Evolutionary conservation across 2,888 invertebrate species (phyloP), one percentile per base, ranked within the genome.

Genomic region (Chrysotoxum bicinctum): DNA sequence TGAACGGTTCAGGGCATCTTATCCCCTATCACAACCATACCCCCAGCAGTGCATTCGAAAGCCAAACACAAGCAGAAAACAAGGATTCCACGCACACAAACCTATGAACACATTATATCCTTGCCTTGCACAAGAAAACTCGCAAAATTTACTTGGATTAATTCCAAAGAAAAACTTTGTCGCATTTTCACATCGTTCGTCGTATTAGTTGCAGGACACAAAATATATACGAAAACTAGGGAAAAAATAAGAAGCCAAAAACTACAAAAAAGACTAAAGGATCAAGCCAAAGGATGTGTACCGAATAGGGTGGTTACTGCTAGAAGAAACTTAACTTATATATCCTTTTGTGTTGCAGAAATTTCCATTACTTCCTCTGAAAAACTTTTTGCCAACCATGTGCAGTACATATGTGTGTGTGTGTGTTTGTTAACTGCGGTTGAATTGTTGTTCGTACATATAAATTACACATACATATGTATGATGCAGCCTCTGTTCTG

Each of bases 161-260:
- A 85, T 87, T 87, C 85, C 87, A 87, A 85, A 85, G 80, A 80
- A 87, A 87, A 87, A 85, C 85, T 87, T 87, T 87, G 87, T 85
- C 87, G 85, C 87, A 87, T 87, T 87, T 79, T 87, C 87, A 84
- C 87, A 84, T 87, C 87, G 84, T 84, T 83, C 79, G 83, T 82
- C 72, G 83, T 85, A 76, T 80, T 85, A 85, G 81, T 85, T 85
- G 85, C 81, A 85, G 76, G 68, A 85, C 81, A 60, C 35, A 70
- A 54, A 64, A 19, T 52, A 48, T 58, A 76, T 62, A 48, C 50
- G 73, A 68, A 45, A 64, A 60, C 19, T 56, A 68, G 52, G n/a
- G 21, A 50, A 66, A 66, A n/a, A 21, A 45, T 19, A 45, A 56
- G 54, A 56, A 72, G 37, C 60, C 54, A 54, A 64, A 35, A 78